Base-by-base conservation (phyloP, 2,797 vertebrate genomes). In the Agapornis canus region DNA sequence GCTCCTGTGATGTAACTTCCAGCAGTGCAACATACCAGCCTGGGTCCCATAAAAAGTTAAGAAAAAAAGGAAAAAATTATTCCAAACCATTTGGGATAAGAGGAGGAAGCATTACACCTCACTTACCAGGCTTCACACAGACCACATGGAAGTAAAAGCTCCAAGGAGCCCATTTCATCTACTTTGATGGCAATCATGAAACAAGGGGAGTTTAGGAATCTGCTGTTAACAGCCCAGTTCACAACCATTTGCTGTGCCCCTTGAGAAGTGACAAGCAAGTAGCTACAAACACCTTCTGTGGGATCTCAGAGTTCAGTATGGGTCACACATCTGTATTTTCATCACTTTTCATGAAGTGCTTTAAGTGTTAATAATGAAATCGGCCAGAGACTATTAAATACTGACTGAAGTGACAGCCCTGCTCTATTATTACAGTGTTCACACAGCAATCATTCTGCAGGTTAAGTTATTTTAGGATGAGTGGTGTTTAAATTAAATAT, bases 391-490 rank as follows among this genome's bases (percentile, higher is more conserved):
- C 93, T 93, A 92, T 93, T 95, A 96, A 95, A 93, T 37, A 86
- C 66, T 52, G 37, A 85, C 85, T 91, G 66, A 93, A 96, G 83
- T 79, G 91, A 95, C 92, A 96, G 91, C 66, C 83, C 51, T 82
- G 79, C 82, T 94, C 20, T 63, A 90, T 81, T 92, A 96, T 90
- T 90, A 81, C 37, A 76, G 69, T 77, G 66, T 95, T 96, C 96
- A 80, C 91, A 95, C 66, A 88, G 91, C 85, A 95, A 88, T 88
- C 91, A 91, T 91, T 96, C 91, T 37, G 27, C 80, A 90, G 85
- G 91, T 93, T 95, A 90, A 92, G 90, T 95, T 94, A 93, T 91
- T 96, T 94, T 95, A 93, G 82, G 87, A 90, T 91, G 89, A 96
- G 80, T 86, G 32, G 72, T 95, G 91, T 92, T 96, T 94, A 96